phyloP scores from a whole-genome alignment of 2,888 invertebrate genomes.

The Scaptomyza parva region DNA sequence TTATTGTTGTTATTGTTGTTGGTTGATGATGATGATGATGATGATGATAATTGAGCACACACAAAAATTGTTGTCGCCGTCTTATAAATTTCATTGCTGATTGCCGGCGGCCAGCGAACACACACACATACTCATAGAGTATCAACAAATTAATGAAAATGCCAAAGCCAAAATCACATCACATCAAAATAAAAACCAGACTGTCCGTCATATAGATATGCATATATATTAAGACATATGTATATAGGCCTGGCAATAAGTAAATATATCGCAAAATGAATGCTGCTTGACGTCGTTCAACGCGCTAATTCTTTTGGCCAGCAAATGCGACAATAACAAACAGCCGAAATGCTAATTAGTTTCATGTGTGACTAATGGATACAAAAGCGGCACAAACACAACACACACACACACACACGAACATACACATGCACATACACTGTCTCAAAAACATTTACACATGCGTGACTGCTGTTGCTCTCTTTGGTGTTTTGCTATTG shows the following conservation, averaged over 20 bases:
- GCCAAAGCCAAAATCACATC: conserved; percentile 57
- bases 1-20: conserved; percentile 32
- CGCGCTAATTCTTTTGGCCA: conserved; percentile 79
- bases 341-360: conserved; percentile 81
- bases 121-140: conserved; percentile 40
- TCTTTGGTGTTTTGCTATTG: conserved; percentile 33
- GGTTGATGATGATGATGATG: conserved; percentile 37
- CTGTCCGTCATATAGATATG: conserved; percentile 30
- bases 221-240: conserved; percentile 13
- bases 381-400: conserved; percentile 71
- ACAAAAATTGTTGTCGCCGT: conserved; percentile 56
- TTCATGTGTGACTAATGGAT: conserved; percentile 81
- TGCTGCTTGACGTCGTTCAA: conserved; percentile 73
- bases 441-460: conserved; percentile 52
- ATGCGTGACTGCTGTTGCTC: conserved; percentile 57
- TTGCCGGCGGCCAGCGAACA: conserved; percentile 67
- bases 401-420: conserved; percentile 21
- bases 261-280: conserved; percentile 67
- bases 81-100: conserved; percentile 74
- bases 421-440: conserved; percentile 13
- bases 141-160: conserved; percentile 80
- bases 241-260: conserved; percentile 40
- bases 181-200: conserved; percentile 23
- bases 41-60: conserved; percentile 71
- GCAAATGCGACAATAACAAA: conserved; percentile 81